Evolutionary conservation across 2,113 vertebrate species (phyloP).

Genomic region (Casuarius casuarius): DNA sequence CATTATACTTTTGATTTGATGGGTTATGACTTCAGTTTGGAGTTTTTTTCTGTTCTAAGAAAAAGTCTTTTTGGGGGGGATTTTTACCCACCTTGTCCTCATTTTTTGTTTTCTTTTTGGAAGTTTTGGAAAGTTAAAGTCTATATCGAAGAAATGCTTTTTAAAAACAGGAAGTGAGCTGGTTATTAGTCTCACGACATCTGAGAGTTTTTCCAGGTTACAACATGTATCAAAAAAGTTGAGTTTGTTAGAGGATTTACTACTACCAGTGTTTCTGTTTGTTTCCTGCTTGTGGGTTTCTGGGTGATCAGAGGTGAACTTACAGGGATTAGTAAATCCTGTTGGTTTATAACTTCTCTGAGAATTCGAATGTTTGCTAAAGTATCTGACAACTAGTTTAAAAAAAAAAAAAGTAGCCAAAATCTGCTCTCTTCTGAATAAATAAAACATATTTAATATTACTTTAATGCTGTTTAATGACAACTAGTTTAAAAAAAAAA

Average conservation of each 20-base stretch:
- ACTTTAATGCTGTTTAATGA: not conserved
- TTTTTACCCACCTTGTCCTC: not conserved
- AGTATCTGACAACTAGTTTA: not conserved
- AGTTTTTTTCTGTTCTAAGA: not conserved
- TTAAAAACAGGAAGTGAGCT: not conserved
- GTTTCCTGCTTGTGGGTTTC: not conserved
- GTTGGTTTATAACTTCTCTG: not conserved
- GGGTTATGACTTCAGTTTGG: not conserved
- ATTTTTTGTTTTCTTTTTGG: not conserved
- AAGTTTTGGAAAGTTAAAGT: not conserved
- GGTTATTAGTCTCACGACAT: not conserved
- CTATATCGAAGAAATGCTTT: not conserved
- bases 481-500: too few relatives aligned
- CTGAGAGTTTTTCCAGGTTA: not conserved
- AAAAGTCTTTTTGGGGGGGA: not conserved
- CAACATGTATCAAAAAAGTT: not conserved
- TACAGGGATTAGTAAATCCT: not conserved
- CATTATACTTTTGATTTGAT: not conserved
- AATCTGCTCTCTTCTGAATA: not conserved
- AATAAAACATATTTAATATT: not conserved
- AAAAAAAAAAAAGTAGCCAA: not conserved
- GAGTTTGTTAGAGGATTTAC: not conserved
- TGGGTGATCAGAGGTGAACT: not conserved
- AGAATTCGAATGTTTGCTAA: not conserved
- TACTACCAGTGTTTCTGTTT: not conserved